These are phyloP conservation scores for Eupelmus urozonus DNA, from an alignment of 2,888 invertebrate genomes.

Conservation along the genomic window DNA sequence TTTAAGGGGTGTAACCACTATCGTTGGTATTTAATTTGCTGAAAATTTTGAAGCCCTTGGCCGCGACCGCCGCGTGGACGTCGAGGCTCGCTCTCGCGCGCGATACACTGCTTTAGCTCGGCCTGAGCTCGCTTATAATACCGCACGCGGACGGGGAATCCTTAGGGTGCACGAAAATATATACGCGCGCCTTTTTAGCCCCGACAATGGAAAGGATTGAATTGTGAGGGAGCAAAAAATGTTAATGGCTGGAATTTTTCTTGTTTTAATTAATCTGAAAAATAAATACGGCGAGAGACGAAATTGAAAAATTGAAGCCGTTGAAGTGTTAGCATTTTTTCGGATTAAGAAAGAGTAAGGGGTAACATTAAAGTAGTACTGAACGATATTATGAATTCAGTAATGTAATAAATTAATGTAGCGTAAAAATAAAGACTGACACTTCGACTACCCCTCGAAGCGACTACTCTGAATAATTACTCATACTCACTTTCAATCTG, in stretches of 20 bases:
- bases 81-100: constrained; percentile 7
- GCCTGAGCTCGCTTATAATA: constrained; percentile 21
- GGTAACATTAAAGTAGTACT: too few relatives aligned
- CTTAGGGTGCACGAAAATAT: constrained; percentile 59
- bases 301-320: too few relatives aligned
- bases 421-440: too few relatives aligned
- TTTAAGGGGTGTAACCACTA: constrained; percentile 67
- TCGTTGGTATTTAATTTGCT: constrained; percentile 71
- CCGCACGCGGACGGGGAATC: constrained; percentile 54
- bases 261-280: background rate
- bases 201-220: constrained; percentile 56
- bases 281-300: background rate
- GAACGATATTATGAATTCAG: too few relatives aligned
- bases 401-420: too few relatives aligned
- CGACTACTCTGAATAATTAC: too few relatives aligned
- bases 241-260: constrained; percentile 32
- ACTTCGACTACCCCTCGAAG: too few relatives aligned
- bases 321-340: too few relatives aligned
- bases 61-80: constrained; percentile 33
- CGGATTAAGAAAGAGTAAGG: too few relatives aligned
- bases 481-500: too few relatives aligned
- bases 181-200: constrained; percentile 53
- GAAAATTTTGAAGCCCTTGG: constrained; percentile 60
- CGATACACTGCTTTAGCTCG: constrained; percentile 41
- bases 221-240: constrained; percentile 40